Evolutionary conservation across 2,797 vertebrate genomes (phyloP), one percentile per base, ranked within the genome.

Genomic region (Leontopithecus rosalia): DNA sequence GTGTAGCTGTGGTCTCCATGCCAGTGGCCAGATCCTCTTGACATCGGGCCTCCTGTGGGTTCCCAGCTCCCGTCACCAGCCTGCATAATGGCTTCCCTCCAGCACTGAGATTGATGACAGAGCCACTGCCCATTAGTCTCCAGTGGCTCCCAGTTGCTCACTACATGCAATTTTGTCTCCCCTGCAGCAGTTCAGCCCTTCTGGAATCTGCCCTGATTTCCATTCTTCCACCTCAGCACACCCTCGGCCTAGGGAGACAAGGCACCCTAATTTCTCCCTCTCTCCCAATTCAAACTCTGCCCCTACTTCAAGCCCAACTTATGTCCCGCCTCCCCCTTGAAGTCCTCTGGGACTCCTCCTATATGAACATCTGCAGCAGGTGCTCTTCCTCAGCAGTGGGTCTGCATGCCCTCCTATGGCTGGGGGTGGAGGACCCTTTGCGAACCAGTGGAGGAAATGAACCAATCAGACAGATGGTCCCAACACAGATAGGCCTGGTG

Each of bases 101-200:
- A 57, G 98, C 95, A 98, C 99, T 91, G 39, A 41, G 41, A 98
- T 98, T 36, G 90, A 96, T 13, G 64, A 26, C 57, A 24, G 79
- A 98, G 98, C 98, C 97, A 0, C 95, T 98, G 98, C 98, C 97
- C 61, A 91, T 97, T 95, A 98, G 98, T 90, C 99, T 99, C 98
- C 94, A 95, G 9, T 96, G 97, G 14, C 98, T 99, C 4, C 98
- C 98, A 4, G 98, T 98, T 90, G 95, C 99, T 87, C 98, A 98
- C 92, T 98, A 99, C 24, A 24, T 7, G n/a, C n/a, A 48, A 50
- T 6, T 4, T 33, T 4, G 4, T 12, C 5, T 36, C 88, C 14
- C 13, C 57, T 11, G 3, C 0, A 7, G 26, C 43, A 10, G 55
- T 70, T 52, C 61, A 58, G 80, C 36, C 28, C n/a, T 85, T 61